These are phyloP conservation scores for Darevskia mixta DNA, from an alignment of 2,797 vertebrate genomes.

Conservation along the genomic window DNA sequence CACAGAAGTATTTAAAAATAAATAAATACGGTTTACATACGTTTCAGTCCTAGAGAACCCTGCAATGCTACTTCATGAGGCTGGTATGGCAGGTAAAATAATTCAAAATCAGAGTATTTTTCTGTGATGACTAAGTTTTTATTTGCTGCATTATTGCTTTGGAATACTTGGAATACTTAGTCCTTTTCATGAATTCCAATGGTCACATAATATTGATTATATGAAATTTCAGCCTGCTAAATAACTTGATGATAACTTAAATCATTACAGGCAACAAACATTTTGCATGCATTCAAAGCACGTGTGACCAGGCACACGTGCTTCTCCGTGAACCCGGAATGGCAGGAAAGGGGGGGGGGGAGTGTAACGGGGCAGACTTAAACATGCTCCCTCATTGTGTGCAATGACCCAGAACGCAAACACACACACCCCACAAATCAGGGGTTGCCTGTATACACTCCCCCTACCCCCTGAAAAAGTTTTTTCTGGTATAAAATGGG, in stretches of 20 bases:
- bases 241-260: background rate
- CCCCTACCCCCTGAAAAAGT: too few relatives aligned
- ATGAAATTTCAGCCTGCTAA: background rate
- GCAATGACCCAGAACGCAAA: too few relatives aligned
- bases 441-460: too few relatives aligned
- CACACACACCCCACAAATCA: too few relatives aligned
- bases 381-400: too few relatives aligned
- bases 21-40: background rate
- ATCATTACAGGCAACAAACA: background rate
- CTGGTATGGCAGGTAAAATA: background rate
- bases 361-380: too few relatives aligned
- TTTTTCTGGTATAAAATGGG: background rate
- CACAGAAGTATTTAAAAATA: background rate
- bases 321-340: too few relatives aligned
- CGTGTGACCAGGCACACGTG: too few relatives aligned
- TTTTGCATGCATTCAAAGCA: too few relatives aligned
- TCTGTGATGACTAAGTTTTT: slow-evolving; percentile 3
- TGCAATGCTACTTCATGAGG: background rate
- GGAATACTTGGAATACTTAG: slow-evolving; percentile 34
- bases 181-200: slow-evolving; percentile 50
- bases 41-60: background rate
- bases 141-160: slow-evolving; percentile 28
- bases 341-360: too few relatives aligned
- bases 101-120: background rate
- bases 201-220: slow-evolving; percentile 24